Evolutionary conservation across 2,888 invertebrate genomes (phyloP), one percentile per base, ranked within the genome.

Genomic region (Gnatocerus cornutus): DNA sequence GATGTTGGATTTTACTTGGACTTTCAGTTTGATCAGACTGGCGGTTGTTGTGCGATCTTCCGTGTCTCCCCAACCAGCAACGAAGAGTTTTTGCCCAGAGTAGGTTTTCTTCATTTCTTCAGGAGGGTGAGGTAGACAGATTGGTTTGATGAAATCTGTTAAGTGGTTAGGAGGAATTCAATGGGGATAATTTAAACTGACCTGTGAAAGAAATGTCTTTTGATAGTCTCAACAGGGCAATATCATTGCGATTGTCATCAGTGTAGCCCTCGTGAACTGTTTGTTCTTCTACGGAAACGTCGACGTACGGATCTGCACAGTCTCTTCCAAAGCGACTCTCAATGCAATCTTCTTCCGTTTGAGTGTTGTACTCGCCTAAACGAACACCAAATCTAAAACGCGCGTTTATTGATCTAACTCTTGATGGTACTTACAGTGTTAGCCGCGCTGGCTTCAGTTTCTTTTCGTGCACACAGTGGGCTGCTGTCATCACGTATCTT

Each of bases 11-110:
- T 9, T n/a, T 55, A 55, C 55, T 37, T 55, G 7, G 16, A 55
- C 55, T 39, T 55, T 55, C 16, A 68, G 73, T 75, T 88, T 88
- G 9, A 87, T 73, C 43, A 85, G 82, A 27, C 88, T 88, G 12
- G 41, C 41, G 8, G 84, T 84, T 0, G 85, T 84, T 45, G 76
- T 78, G 0, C 73, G 82, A 6, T 41, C 41, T 76, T 90, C 89
- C 0, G 90, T 90, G 79, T 86, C 89, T 6, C 91, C 91, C 91
- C 91, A 91, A 7, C 91, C 91, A 9, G 90, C 89, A 0, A 89
- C 88, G 50, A 83, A 84, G 71, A 90, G 80, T 8, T 84, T 85
- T 16, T 84, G 76, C 0, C 86, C 86, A 56, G 80, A 86, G 52
- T 85, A 87, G 1, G 82, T 78, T 30, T 85, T 82, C 0, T 71